Evolutionary conservation across 1,140 invertebrate genomes (phyloP), one percentile per base, ranked within the genome.

Genomic region (Musca vetustissima): DNA sequence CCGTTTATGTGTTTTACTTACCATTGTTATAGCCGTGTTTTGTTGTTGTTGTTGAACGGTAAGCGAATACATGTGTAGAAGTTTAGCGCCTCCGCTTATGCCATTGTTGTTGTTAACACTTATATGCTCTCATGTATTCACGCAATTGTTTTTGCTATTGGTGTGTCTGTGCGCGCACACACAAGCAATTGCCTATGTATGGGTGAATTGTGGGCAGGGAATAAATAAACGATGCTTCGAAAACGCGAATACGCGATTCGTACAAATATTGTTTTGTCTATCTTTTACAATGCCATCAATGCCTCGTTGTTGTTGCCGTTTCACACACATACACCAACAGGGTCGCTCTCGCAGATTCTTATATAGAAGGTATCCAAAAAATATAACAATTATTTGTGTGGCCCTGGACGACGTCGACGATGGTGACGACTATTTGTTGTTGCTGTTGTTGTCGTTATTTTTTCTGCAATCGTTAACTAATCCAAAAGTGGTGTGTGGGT

Each of bases 181-280:
- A 53, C 50, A 53, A 21, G 64, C 24, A 47, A 15, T 52, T 64
- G 24, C 43, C 43, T 48, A 17, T 15, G 78, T 77, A 69, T 76
- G 71, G 61, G 78, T 77, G 74, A 72, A 78, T 80, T 80, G 78
- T 80, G 78, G 78, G 78, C 78, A 80, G 78, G 78, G 78, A 78
- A 80, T 61, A 61, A 70, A 78, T 76, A 77, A 80, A 79, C 77
- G 77, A 79, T 43, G 28, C 21, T 61, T 24, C 32, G 73, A 77
- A 74, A 78, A 80, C 78, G 78, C 78, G 78, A 77, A 78, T 77
- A 80, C 78, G 78, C 76, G 78, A 80, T 80, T 80, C 78, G 78
- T 80, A 80, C 78, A 80, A 76, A 80, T 80, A 70, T 73, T 49
- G 19, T 28, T 61, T 24, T 69, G 47, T 32, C 25, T 64, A 25